Base-by-base conservation (phyloP, 2,888 invertebrate genomes). In the Agapostemon virescens region DNA sequence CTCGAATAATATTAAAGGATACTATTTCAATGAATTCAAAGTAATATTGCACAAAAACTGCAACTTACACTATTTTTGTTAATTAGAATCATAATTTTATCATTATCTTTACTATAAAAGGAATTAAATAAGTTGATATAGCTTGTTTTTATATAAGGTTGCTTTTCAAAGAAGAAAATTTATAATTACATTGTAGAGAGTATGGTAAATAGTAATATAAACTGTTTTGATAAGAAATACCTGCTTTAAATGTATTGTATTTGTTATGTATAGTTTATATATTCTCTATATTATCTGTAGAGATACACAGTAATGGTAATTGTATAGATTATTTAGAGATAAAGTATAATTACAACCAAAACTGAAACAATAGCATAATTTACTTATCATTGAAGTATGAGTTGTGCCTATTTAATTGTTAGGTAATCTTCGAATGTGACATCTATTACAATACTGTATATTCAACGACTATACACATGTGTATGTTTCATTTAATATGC, bases 321-420 rank as follows among this genome's bases (percentile, higher is more conserved):
- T 3, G 38, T 58, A 42, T 33, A 3, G 15, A 40, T 42, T 9
- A 15, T 36, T 17, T 30, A 26, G 38, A 70, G 17, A 55, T 17
- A 36, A 71, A 79, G 67, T 61, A n/a, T 67, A 76, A 69, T 70
- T 30, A 63, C 68, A 11, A n/a, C 20, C 30, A 38, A 17, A 64
- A 55, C 23, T 71, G 70, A 74, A 69, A 26, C 30, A 61, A 68
- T 73, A 73, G 36, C 49, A 20, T 42, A 49, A 36, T 55, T 74
- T 52, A n/a, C 15, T 3, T 74, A 70, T 42, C 49, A 11, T 66
- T 33, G 9, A 45, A 67, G 52, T n/a, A 76, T 52, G 82, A 83
- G 82, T 83, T 83, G 82, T 83, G 82, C 82, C 82, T 83, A 83
- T 83, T 74, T 77, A 73, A 36, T 67, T 61, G 42, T 33, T 38